Conservation (phyloP, 2,113 vertebrate genomes). For the Lates calcarifer region DNA sequence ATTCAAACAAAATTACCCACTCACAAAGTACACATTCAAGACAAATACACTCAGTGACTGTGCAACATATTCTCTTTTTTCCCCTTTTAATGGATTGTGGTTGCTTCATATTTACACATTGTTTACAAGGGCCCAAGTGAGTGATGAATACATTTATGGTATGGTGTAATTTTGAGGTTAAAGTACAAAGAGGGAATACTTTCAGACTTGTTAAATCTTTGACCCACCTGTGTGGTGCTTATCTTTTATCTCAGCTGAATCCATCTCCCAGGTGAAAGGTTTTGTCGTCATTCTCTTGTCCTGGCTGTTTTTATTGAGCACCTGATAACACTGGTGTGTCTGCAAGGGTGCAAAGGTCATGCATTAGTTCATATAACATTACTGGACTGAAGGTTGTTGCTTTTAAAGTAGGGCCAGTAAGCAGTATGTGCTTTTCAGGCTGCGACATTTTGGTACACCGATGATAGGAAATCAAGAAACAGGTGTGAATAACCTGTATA, state of each 20-base stretch:
- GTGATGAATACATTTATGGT: conserved; percentile 17
- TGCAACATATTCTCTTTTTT: background rate
- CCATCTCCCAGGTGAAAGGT: conserved; percentile 10
- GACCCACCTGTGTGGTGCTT: conserved; percentile 28
- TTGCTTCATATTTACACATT: background rate
- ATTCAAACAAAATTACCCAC: background rate
- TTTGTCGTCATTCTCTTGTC: conserved; percentile 3
- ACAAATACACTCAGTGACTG: background rate
- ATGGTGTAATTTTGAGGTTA: conserved; percentile 32
- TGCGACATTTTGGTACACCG: background rate
- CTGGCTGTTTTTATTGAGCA: background rate
- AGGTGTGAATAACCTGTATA: background rate
- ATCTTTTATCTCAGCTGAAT: conserved; percentile 31
- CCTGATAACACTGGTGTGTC: background rate
- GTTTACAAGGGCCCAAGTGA: background rate
- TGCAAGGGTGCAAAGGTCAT: conserved; percentile 17
- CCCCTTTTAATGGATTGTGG: background rate
- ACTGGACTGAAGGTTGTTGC: background rate
- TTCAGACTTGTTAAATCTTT: conserved; percentile 42
- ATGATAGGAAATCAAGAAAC: background rate
- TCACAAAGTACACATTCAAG: conserved; percentile 14
- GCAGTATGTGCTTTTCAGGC: background rate
- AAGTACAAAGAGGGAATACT: conserved; percentile 49
- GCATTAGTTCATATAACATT: background rate
- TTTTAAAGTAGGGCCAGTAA: background rate